Evolutionary conservation across 2,888 invertebrate genomes (phyloP).

Genomic region (Ormyrus thymus): DNA sequence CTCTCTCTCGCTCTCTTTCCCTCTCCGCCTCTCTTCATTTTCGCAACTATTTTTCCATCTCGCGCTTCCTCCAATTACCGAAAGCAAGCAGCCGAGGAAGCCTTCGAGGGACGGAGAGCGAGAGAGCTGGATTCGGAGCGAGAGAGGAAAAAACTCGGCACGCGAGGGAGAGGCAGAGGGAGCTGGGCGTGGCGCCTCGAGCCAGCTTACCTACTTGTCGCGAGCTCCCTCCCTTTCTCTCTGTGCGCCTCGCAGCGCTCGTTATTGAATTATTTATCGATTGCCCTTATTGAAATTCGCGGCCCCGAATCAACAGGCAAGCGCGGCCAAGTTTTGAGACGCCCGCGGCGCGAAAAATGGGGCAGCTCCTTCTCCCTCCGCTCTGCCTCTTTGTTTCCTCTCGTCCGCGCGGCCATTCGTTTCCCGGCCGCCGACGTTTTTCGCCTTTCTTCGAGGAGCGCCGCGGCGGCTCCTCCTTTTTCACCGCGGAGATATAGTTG

Average conservation of each 20-base stretch:
- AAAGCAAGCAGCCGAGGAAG: neutral
- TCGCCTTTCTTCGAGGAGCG: no score
- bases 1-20: no score
- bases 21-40: neutral
- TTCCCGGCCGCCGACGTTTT: neutral
- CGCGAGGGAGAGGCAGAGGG: neutral
- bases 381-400: conserved; percentile 4
- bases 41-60: neutral
- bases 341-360: conserved; percentile 40
- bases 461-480: neutral
- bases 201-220: neutral
- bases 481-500: neutral
- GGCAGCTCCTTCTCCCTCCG: conserved; percentile 27
- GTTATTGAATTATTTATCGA: conserved; percentile 34
- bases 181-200: conserved; percentile 23
- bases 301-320: conserved; percentile 43
- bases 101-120: no score
- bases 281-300: conserved; percentile 40
- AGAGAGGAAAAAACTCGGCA: conserved; percentile 2
- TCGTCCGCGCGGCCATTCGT: neutral
- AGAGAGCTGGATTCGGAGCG: no score
- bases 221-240: neutral
- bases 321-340: conserved; percentile 32
- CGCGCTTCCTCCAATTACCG: conserved; percentile 5
- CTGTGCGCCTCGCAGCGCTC: neutral